Base-by-base conservation (phyloP, 2,888 invertebrate species). In the Cyclophora punctaria region DNA sequence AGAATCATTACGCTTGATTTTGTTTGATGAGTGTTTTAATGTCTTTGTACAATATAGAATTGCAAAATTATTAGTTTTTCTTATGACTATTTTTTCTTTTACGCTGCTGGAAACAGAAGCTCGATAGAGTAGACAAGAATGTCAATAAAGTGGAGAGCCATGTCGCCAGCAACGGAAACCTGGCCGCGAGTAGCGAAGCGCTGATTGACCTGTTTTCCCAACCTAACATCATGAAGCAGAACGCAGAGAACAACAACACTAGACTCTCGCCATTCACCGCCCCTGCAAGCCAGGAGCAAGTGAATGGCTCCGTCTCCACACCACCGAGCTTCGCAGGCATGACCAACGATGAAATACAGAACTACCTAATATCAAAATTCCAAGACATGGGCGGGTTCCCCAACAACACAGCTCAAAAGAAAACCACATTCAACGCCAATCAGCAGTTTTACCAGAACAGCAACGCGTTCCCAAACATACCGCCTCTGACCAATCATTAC, bases 381-480 rank as follows among this genome's bases (percentile, higher is more conserved):
- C 73, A 85, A 68, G 75, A 81, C 41, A 74, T 85, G 73, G 73
- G 71, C 3, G 71, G 72, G 2, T 70, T 80, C 41, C 60, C 73
- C 2, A 73, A 78, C 6, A 74, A 67, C 3, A 58, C 62, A 3
- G 49, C 56, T 0, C 72, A 66, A 4, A 48, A 64, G 3, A 66
- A 69, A 3, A 53, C 56, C 42, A 71, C 60, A 50, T 68, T 60
- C 34, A 83, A 69, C 61, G 80, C 64, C 51, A 81, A 74, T 56
- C 80, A 80, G 58, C 80, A 78, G 52, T 87, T 73, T 62, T 87
- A 73, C 50, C 87, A 87, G 54, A 88, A 88, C 55, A 64, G 73
- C 54, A 81, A 77, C 44, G 86, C 86, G 20, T 88, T 88, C 51
- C 86, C 87, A 0, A 75, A 82, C 50, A 83, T 87, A 45, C 84